Base-by-base conservation (phyloP, 2,888 invertebrate genomes). In the Lepidocyrtoides sp. region DNA sequence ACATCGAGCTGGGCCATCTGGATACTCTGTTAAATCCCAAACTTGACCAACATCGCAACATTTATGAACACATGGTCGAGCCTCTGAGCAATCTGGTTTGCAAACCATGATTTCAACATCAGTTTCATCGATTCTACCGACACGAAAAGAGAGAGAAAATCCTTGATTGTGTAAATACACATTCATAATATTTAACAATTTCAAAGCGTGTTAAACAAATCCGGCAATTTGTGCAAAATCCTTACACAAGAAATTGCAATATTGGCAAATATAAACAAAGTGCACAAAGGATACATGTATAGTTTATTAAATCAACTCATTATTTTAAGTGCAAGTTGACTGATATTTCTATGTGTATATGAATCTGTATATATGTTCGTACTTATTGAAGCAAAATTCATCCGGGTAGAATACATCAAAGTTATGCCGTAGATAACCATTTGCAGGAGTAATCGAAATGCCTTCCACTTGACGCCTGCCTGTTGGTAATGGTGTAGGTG, bases 41-140 rank as follows among this genome's bases (percentile, higher is more conserved):
- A 93, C 92, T 89, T 94, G 90, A 26, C 92, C 91, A n/a, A 93
- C 29, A 2, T 92, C 93, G 79, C 94, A 94, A 41, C 94, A 94
- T 90, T 94, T 94, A 14, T 88, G 79, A 48, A 94, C 77, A 79
- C 94, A 94, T 26, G 94, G 93, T 20, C 83, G 81, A 4, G 26
- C 57, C n/a, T 72, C 88, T 0, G 89, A 84, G 82, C 94, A 94
- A n/a, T 92, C 93, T 44, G 93, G 91, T 23, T 92, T 72, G 79
- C 94, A 94, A 10, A 92, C 85, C 17, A 89, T 51, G 51, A 92
- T 75, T 23, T 89, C 57, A 12, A 89, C 14, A 12, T 81, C 85
- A 57, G 87, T 60, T 23, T 88, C 75, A 3, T 69, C 57, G 7
- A 90, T 79, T 63, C 92, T 89, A 44, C 14, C n/a, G n/a, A n/a